These are phyloP conservation scores for Parnassius orleans DNA, from an alignment of 2,888 invertebrate genomes.

Conservation along the genomic window DNA sequence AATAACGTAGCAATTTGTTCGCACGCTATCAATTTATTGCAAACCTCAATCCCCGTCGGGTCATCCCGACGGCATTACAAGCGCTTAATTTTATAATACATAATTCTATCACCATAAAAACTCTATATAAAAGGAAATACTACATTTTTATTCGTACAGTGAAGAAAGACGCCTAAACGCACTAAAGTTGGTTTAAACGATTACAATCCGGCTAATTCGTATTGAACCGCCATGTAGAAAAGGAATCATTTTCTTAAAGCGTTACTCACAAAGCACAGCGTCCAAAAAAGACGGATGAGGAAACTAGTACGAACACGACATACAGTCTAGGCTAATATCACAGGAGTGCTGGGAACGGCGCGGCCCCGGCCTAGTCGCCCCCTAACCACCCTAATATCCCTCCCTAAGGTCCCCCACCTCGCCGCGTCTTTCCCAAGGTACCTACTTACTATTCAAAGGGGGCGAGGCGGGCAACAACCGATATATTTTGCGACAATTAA, in stretches of 20 bases:
- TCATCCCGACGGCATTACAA: slow-evolving; percentile 46
- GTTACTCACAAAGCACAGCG: slow-evolving; percentile 61
- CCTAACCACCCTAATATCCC: slow-evolving; percentile 36
- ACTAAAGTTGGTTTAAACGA: slow-evolving; percentile 59
- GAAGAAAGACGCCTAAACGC: slow-evolving; percentile 57
- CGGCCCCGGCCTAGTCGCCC: slow-evolving; percentile 48
- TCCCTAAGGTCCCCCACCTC: slow-evolving; percentile 32
- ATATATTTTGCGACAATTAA: slow-evolving; percentile 78
- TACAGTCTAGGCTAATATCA: slow-evolving; percentile 81
- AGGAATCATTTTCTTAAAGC: slow-evolving; percentile 57
- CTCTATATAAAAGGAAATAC: slow-evolving; percentile 56
- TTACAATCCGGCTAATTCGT: slow-evolving; percentile 65
- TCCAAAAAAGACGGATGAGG: slow-evolving; percentile 66
- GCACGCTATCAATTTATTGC: slow-evolving; percentile 38
- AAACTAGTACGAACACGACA: slow-evolving; percentile 80
- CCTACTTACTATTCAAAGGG: slow-evolving; percentile 76
- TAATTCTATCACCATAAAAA: slow-evolving; percentile 61
- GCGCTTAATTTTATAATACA: slow-evolving; percentile 54
- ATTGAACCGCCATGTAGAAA: slow-evolving; percentile 68
- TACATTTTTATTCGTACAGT: slow-evolving; percentile 51
- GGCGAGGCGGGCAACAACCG: slow-evolving; percentile 69
- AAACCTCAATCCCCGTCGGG: slow-evolving; percentile 44
- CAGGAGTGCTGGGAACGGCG: slow-evolving; percentile 79
- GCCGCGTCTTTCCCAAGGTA: slow-evolving; percentile 46
- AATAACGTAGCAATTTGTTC: slow-evolving; percentile 34